phyloP scores from a whole-genome alignment of 2,113 vertebrate genomes.

The Caretta caretta region DNA sequence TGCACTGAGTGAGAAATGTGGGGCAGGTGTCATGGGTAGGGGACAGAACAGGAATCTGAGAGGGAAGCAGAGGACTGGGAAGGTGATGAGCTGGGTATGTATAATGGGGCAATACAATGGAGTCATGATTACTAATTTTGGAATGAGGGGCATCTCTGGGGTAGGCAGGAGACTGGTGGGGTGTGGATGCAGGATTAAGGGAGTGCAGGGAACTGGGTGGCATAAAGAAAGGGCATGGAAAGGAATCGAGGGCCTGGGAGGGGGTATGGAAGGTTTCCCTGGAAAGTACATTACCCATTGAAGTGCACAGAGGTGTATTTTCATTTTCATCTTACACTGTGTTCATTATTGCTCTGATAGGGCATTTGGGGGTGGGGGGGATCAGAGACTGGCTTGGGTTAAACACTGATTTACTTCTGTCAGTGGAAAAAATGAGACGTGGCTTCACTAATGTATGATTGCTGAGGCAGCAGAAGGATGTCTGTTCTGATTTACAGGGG shows the following conservation, averaged over 20 bases:
- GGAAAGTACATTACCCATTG: not conserved
- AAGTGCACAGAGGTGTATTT: not conserved
- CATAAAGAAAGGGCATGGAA: not conserved
- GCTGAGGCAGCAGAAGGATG: not conserved
- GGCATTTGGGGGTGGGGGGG: not conserved
- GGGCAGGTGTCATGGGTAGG: not conserved
- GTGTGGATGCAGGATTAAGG: not conserved
- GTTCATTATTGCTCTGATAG: not conserved
- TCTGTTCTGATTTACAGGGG: not conserved
- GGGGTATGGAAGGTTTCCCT: not conserved
- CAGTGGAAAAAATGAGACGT: not conserved
- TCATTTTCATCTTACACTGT: not conserved
- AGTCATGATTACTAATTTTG: not conserved
- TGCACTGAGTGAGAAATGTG: not conserved
- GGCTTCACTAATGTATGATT: fast-evolving
- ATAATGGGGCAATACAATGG: not conserved
- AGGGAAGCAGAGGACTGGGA: not conserved
- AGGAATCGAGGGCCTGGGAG: not conserved
- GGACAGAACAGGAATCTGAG: not conserved
- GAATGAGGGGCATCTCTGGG: not conserved
- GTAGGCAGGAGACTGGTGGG: not conserved
- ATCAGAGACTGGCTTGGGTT: not conserved
- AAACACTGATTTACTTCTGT: not conserved
- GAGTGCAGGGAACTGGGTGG: not conserved
- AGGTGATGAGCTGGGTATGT: not conserved